Evolutionary conservation across 2,888 invertebrate species (phyloP).

Genomic region (Drosophila yooni): DNA sequence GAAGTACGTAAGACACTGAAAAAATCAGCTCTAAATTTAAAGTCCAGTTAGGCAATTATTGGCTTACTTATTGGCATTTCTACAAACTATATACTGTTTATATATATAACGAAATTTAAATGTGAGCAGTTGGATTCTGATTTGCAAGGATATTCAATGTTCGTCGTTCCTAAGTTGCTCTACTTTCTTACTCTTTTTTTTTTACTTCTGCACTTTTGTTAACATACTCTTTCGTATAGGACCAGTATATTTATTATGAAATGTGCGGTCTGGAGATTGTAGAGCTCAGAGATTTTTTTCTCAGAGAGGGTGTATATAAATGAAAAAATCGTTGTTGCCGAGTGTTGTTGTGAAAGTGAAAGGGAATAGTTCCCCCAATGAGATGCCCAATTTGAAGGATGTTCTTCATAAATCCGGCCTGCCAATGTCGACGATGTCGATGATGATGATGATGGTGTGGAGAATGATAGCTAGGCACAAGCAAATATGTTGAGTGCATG

Average conservation of each 20-base stretch:
- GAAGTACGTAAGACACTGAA: neutral
- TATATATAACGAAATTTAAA: neutral
- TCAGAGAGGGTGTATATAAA: conserved; percentile 48
- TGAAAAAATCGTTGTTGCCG: conserved; percentile 67
- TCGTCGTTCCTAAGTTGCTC: neutral
- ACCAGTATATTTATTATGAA: conserved; percentile 49
- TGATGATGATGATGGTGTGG: conserved; percentile 22
- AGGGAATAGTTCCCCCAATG: neutral
- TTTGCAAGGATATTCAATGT: neutral
- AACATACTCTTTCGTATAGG: conserved; percentile 6
- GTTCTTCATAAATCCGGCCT: conserved; percentile 28
- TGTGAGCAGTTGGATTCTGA: neutral
- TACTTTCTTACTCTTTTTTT: conserved; percentile 1
- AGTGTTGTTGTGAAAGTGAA: conserved; percentile 46
- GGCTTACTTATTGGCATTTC: neutral
- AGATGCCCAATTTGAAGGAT: conserved; percentile 17
- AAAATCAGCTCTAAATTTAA: neutral
- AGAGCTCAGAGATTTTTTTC: conserved; percentile 16
- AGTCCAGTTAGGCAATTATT: neutral
- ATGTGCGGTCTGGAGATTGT: conserved; percentile 20
- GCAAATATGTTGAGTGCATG: conserved; percentile 79
- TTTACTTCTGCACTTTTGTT: conserved; percentile 1
- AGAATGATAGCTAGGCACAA: conserved; percentile 52
- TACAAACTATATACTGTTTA: neutral
- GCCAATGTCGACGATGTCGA: conserved; percentile 18